A percentile compares a stretch with the other conserved stretches of the same genome.
Evolutionary conservation across 2,113 vertebrate species (phyloP).

Genomic region (Bos javanicus): DNA sequence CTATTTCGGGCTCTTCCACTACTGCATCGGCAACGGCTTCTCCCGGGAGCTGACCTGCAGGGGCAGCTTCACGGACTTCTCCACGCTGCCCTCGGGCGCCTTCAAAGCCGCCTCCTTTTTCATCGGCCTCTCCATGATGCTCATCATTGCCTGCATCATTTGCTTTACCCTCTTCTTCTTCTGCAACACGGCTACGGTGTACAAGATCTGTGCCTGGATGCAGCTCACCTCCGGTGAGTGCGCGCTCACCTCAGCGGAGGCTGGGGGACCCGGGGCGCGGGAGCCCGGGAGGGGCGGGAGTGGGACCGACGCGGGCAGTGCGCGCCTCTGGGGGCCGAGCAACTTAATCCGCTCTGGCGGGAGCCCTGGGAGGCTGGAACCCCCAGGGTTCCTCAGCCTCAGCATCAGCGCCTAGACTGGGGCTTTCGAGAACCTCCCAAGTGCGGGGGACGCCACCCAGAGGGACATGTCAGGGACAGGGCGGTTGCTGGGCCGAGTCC

Average conservation of each 20-base stretch:
- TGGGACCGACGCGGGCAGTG: constrained; percentile 15
- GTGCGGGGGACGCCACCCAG: constrained; percentile 21
- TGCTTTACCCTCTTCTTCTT: constrained; percentile 98
- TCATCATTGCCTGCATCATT: constrained; percentile 93
- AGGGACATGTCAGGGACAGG: background rate
- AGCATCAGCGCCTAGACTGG: background rate
- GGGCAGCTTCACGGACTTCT: constrained; percentile 97
- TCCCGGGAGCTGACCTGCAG: constrained; percentile 92
- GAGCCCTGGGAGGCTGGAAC: constrained; percentile 2
- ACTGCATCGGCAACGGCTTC: constrained; percentile 92
- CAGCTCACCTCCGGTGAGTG: constrained; percentile 93
- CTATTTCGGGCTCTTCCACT: constrained; percentile 98
- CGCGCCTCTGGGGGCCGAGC: background rate
- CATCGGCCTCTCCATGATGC: constrained; percentile 96
- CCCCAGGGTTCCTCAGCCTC: background rate
- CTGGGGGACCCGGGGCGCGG: background rate
- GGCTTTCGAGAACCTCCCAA: background rate
- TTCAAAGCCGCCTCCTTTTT: constrained; percentile 98
- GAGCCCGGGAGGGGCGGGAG: background rate
- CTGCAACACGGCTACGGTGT: constrained; percentile 97
- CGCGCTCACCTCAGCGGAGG: constrained; percentile 39
- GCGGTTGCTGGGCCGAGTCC: background rate
- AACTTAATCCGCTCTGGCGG: constrained; percentile 1
- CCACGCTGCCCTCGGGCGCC: constrained; percentile 91
- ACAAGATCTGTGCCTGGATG: constrained; percentile 99